A percentile compares a stretch with the other conserved stretches of the same genome.
Conservation (phyloP, 2,113 vertebrate species). For the Chaenocephalus aceratus region DNA sequence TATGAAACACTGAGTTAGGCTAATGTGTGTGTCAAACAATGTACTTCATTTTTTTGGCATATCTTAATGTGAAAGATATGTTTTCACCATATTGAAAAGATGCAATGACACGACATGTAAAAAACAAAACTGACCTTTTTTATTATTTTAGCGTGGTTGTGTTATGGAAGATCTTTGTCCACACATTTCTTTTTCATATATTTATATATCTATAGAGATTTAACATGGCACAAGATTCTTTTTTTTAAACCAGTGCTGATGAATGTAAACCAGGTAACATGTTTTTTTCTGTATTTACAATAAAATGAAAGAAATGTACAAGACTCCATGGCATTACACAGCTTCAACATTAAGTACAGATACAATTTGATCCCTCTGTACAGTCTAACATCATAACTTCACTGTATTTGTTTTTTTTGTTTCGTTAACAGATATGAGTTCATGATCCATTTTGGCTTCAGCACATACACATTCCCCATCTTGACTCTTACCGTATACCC, state of each 20-base stretch:
- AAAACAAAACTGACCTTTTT: constrained; percentile 85
- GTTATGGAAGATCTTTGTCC: constrained; percentile 79
- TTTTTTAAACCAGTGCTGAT: constrained; percentile 90
- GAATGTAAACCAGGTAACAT: constrained; percentile 89
- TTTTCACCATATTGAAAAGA: constrained; percentile 53
- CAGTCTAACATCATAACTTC: constrained; percentile 93
- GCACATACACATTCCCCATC: constrained; percentile 84
- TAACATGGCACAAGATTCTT: constrained; percentile 88
- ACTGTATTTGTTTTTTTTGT: constrained; percentile 45
- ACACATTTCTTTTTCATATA: constrained; percentile 75
- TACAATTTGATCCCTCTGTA: constrained; percentile 91
- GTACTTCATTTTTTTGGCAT: not conserved
- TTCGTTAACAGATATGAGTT: constrained; percentile 88
- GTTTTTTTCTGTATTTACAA: constrained; percentile 93
- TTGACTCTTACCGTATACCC: constrained; percentile 87
- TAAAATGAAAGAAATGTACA: constrained; percentile 95
- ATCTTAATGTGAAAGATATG: not conserved
- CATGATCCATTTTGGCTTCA: constrained; percentile 87
- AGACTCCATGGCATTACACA: constrained; percentile 91
- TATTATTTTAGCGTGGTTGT: constrained; percentile 81
- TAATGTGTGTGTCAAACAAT: too few relatives aligned
- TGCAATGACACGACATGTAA: constrained; percentile 82
- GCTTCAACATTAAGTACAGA: constrained; percentile 92
- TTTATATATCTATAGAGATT: constrained; percentile 85
- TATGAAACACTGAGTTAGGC: constrained; percentile 21